Evolutionary conservation across 53 echinoderm and acorn worm species (phyloP), one percentile per base, ranked within the genome.

Genomic region (Stichopus horrens): DNA sequence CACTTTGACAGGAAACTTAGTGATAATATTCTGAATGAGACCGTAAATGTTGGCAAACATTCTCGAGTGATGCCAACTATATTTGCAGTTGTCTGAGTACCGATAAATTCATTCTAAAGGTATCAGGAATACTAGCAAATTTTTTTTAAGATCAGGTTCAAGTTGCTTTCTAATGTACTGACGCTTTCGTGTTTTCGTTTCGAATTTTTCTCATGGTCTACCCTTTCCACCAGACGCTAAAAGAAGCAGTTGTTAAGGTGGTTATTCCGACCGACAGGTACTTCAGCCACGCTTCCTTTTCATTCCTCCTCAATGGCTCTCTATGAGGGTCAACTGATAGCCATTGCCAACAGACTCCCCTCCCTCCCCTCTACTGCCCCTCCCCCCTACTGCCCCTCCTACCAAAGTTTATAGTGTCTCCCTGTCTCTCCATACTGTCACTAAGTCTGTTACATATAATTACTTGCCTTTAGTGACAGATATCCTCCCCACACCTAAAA

Each of bases 191-290:
- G 92, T 97, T 95, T 93, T 97, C 93, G 93, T 97, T 95, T 92
- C 94, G 95, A 92, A 89, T 92, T 89, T 75, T 87, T 75, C 87
- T 87, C 87, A 86, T 92, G 91, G 90, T 91, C 93, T 89, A 86
- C 89, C 87, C 93, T 88, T 74, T 92, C 90, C 83, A 95, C 93
- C 99, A 99, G 99, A 99, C 99, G 92, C 90, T 99, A 93, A 95
- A 96, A 94, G 95, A 99, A 75, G 99, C 99, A 90, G 99, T 99
- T 99, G 99, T 99, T 79, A 99, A 99, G 96, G 99, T 99, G 99
- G 99, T 99, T 89, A 99, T 99, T 93, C 99, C 99, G 94, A 99
- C 96, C 84, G 99, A 99, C 96, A 99, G 99, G 99, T 99, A 96
- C 95, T 92, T 89, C 73, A 89, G 80, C 63, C 87, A 76, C 22